Conservation (phyloP, 2,888 invertebrate species). For the Caenorhabditis sp. region DNA sequence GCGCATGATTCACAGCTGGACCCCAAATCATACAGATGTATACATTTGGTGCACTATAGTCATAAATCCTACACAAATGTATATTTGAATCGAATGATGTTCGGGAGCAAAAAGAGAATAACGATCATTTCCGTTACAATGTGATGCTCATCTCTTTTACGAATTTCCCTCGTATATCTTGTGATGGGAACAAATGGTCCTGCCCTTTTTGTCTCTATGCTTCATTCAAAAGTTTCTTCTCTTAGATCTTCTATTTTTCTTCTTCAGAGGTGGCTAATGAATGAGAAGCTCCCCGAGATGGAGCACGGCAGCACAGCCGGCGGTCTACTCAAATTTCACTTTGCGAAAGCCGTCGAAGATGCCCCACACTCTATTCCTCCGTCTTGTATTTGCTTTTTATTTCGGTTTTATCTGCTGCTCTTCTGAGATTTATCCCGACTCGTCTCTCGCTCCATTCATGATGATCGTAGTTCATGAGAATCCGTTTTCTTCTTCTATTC, state of each 20-base stretch:
- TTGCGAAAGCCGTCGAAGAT: conserved; percentile 54
- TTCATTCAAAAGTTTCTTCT: conserved; percentile 5
- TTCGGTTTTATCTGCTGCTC: conserved; percentile 48
- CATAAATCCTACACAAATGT: conserved; percentile 11
- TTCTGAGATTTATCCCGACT: conserved; percentile 46
- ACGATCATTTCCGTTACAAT: conserved; percentile 22
- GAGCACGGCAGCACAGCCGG: conserved; percentile 32
- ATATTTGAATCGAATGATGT: conserved; percentile 8
- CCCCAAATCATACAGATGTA: not conserved
- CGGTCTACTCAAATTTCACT: conserved; percentile 56
- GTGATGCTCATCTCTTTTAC: not conserved
- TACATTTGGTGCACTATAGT: conserved; percentile 8
- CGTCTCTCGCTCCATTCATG: conserved; percentile 35
- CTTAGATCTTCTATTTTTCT: conserved; percentile 19
- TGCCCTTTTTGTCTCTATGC: conserved; percentile 11
- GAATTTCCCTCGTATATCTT: too few relatives aligned
- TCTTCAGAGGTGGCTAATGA: conserved; percentile 48
- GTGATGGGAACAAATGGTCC: too few relatives aligned
- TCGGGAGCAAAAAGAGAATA: conserved; percentile 3
- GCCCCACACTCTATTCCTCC: conserved; percentile 16
- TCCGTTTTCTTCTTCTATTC: conserved; percentile 25
- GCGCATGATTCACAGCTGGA: conserved; percentile 28
- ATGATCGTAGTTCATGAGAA: conserved; percentile 53
- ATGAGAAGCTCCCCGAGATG: conserved; percentile 47
- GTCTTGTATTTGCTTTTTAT: conserved; percentile 61